Evolutionary conservation across 2,888 invertebrate species (phyloP).

Genomic region (Kryphioiulus occultus): DNA sequence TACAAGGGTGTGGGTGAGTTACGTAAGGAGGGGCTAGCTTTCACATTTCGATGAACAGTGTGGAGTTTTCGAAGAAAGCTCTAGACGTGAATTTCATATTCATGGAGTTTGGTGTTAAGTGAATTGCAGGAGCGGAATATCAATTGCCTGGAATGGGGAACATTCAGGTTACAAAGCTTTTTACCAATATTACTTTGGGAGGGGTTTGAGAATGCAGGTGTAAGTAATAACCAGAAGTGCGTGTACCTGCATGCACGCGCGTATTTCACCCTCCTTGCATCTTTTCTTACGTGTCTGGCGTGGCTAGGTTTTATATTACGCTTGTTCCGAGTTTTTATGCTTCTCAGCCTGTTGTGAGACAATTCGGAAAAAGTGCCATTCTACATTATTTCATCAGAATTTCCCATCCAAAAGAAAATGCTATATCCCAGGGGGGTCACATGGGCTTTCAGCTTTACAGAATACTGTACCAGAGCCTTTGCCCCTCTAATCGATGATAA

Average conservation of each 20-base stretch:
- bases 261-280: not conserved
- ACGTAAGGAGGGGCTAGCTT: not conserved
- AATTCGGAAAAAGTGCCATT: not conserved
- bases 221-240: slow-evolving; percentile 13
- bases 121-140: slow-evolving; percentile 18
- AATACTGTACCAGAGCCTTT: too few relatives aligned
- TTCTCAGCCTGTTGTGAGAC: not conserved
- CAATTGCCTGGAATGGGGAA: not conserved
- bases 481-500: too few relatives aligned
- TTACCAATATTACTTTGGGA: slow-evolving; percentile 32
- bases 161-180: not conserved
- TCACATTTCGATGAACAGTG: not conserved
- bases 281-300: not conserved
- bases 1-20: not conserved
- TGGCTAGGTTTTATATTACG: slow-evolving; percentile 2
- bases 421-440: not conserved
- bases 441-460: too few relatives aligned
- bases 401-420: not conserved
- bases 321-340: not conserved
- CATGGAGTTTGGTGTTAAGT: slow-evolving; percentile 25
- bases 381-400: not conserved
- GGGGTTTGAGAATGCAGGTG: not conserved
- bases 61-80: slow-evolving; percentile 18
- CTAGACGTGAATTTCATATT: slow-evolving; percentile 7
- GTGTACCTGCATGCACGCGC: not conserved